Conservation (phyloP, 2,888 invertebrate species). For the Scrobipalpa costella region DNA sequence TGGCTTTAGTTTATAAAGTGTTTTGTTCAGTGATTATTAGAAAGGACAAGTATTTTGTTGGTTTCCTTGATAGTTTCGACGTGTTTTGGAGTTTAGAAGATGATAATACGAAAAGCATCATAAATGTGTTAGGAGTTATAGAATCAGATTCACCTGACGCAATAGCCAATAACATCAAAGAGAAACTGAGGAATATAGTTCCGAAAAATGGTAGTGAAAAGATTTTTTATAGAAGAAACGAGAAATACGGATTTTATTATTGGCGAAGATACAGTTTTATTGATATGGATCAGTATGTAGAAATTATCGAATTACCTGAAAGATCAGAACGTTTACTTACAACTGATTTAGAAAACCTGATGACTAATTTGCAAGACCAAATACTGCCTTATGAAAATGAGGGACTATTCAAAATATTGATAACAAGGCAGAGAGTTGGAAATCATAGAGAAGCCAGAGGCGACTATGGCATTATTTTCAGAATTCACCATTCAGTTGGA, state of each 20-base stretch:
- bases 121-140: conserved; percentile 72
- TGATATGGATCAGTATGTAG: conserved; percentile 66
- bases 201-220: conserved; percentile 51
- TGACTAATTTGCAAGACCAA: conserved; percentile 62
- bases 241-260: conserved; percentile 75
- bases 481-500: conserved; percentile 79
- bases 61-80: conserved; percentile 76
- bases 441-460: conserved; percentile 38
- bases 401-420: conserved; percentile 76
- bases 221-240: conserved; percentile 65
- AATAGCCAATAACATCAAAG: conserved; percentile 47
- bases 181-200: conserved; percentile 44
- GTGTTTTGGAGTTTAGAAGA: conserved; percentile 79
- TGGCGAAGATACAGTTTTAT: conserved; percentile 64
- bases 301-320: conserved; percentile 58
- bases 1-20: conserved; percentile 49
- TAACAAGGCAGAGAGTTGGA: conserved; percentile 54
- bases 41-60: conserved; percentile 61
- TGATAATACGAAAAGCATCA: conserved; percentile 64
- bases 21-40: conserved; percentile 52
- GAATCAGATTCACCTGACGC: conserved; percentile 53
- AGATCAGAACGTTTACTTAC: conserved; percentile 43
- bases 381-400: conserved; percentile 68
- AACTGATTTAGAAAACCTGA: conserved; percentile 55
- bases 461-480: conserved; percentile 70